Conservation (phyloP, 2,797 vertebrate species). For the Acipenser oxyrinchus region DNA sequence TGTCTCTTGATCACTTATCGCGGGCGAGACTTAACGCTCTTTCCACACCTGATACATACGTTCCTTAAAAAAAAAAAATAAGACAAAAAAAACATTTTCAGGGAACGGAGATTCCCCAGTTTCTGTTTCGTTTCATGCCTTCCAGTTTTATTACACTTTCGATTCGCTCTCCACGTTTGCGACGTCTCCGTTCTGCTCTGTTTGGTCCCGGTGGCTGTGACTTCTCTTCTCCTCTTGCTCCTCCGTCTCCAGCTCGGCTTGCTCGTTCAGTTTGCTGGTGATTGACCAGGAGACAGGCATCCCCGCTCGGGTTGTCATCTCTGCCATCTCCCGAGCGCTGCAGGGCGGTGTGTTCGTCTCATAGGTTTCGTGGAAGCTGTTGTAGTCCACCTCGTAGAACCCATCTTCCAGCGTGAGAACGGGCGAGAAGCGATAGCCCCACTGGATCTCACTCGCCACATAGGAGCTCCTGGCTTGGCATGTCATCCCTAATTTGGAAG, state of each 20-base stretch:
- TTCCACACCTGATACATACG: too few species aligned
- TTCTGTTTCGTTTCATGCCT: background rate
- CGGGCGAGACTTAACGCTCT: too few species aligned
- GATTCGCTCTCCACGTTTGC: slow-evolving; percentile 88
- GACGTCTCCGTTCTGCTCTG: slow-evolving; percentile 85
- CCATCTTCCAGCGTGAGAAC: slow-evolving; percentile 67
- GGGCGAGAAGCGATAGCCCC: slow-evolving; percentile 68
- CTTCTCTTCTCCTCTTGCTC: slow-evolving; percentile 57
- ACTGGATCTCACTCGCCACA: slow-evolving; percentile 65
- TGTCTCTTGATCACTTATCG: slow-evolving; percentile 25
- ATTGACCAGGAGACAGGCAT: slow-evolving; percentile 91
- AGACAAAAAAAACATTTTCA: slow-evolving; percentile 1
- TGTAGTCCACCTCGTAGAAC: slow-evolving; percentile 71
- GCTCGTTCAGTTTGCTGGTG: slow-evolving; percentile 87
- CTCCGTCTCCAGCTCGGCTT: slow-evolving; percentile 70
- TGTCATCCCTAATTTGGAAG: slow-evolving; percentile 53
- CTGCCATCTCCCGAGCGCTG: slow-evolving; percentile 85
- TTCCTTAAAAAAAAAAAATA: too few species aligned
- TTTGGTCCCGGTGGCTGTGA: slow-evolving; percentile 65
- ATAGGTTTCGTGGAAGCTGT: slow-evolving; percentile 69
- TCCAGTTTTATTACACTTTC: slow-evolving; percentile 67
- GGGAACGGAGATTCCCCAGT: background rate
- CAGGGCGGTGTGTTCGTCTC: slow-evolving; percentile 71
- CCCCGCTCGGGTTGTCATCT: slow-evolving; percentile 67
- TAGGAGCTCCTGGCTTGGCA: slow-evolving; percentile 71